Evolutionary conservation across 1,140 invertebrate species (phyloP).

Genomic region (Glossosoma conforme): DNA sequence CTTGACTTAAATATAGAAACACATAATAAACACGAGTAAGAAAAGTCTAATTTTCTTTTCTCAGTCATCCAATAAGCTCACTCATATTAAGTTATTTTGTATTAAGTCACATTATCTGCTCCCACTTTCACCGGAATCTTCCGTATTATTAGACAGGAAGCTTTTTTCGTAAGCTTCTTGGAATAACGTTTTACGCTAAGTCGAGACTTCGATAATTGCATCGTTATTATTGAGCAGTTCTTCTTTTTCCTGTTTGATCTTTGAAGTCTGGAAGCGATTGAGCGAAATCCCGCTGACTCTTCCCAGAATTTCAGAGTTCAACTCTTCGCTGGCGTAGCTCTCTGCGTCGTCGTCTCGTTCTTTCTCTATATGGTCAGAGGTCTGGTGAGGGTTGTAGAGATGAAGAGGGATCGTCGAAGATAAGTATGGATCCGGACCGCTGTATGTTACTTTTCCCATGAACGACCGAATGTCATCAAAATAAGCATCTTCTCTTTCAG

Average conservation of each 20-base stretch:
- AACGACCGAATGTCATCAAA: conserved; percentile 87
- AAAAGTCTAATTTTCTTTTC: too few species aligned
- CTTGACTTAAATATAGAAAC: conserved; percentile 31
- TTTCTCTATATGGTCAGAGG: conserved; percentile 30
- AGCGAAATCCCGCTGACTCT: conserved; percentile 11
- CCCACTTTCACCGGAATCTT: neutral
- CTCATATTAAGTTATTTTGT: neutral
- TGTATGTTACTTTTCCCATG: conserved; percentile 76
- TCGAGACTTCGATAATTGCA: conserved; percentile 29
- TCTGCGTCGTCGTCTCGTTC: conserved; percentile 30
- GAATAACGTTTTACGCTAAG: conserved; percentile 17
- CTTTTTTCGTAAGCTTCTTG: conserved; percentile 6
- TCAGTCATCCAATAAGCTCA: too few species aligned
- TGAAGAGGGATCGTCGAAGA: conserved; percentile 39
- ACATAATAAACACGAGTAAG: too few species aligned
- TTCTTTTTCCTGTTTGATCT: conserved; percentile 30
- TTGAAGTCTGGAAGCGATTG: conserved; percentile 23
- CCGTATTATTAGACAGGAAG: neutral
- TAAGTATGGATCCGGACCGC: conserved; percentile 39
- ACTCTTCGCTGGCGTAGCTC: conserved; percentile 29
- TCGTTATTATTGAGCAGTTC: conserved; percentile 30
- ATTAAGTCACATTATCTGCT: neutral
- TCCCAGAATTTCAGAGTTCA: conserved; percentile 23
- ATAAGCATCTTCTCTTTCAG: conserved; percentile 76
- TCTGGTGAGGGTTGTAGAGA: conserved; percentile 34